Base-by-base conservation (phyloP, 2,888 invertebrate genomes). In the Coelopa pilipes region DNA sequence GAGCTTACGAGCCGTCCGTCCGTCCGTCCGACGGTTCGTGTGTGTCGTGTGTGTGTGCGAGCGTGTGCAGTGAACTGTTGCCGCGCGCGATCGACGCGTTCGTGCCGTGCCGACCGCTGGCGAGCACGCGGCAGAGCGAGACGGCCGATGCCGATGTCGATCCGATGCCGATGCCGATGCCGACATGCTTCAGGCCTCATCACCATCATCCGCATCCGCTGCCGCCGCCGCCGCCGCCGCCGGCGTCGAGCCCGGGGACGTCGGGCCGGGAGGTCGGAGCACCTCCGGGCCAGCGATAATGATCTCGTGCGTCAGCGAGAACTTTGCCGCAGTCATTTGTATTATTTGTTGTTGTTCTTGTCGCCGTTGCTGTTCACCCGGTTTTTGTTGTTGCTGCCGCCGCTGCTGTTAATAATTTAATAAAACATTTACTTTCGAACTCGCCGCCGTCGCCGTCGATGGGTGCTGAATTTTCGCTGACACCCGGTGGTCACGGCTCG, bases 261-360 rank as follows among this genome's bases (percentile, higher is more conserved):
- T 2, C 34, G 34, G 34, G 34, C 34, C 34, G 34, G 34, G 34
- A 34, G 71, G 73, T 68, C 68, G 62, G 63, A 63, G 68, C 63
- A 68, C 47, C 73, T 49, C 19, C 68, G 71, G 67, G 75, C 60
- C 75, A 59, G 49, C 74, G 78, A 79, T 79, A 79, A 74, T 15
- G 49, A 78, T 79, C 76, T 77, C 71, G 79, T 78, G 78, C 79
- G 79, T 79, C 78, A 79, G 75, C 75, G 46, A 76, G 74, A 77
- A 76, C 75, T 75, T 68, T 70, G 68, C 55, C 65, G 63, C 53
- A 53, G 71, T 17, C 45, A 49, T 62, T 21, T 59, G 47, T 49
- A 21, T 21, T 19, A 19, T 59, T 59, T 19, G 3, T 59, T 12
- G 19, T 21, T 13, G 19, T 62, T 45, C 15, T 34, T 62, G n/a